Conservation (phyloP, 2,113 vertebrate species). For the Camelus dromedarius region DNA sequence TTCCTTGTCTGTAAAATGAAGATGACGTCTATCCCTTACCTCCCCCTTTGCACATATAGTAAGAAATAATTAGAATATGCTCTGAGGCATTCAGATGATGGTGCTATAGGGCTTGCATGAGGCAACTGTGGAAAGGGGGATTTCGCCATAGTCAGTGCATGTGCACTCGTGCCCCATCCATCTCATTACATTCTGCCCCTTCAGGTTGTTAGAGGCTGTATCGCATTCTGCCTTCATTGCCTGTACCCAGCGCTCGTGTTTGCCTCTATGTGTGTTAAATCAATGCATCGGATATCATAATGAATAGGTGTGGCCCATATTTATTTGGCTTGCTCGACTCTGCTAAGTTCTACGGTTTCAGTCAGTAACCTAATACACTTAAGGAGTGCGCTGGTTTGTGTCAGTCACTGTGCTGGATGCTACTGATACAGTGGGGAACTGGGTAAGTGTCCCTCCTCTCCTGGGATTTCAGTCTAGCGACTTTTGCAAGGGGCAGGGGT, state of each 20-base stretch:
- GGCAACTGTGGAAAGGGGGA: background rate
- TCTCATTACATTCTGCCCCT: background rate
- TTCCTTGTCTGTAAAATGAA: background rate
- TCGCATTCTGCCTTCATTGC: background rate
- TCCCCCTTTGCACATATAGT: background rate
- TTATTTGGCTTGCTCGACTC: background rate
- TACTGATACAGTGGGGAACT: background rate
- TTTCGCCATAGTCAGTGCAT: background rate
- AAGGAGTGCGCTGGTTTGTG: background rate
- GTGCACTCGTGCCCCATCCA: background rate
- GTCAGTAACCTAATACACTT: background rate
- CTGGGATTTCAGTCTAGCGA: conserved; percentile 18
- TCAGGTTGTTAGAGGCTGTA: background rate
- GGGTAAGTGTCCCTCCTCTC: background rate
- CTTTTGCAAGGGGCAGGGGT: background rate
- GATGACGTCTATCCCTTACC: background rate
- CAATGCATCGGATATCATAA: background rate
- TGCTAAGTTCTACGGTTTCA: background rate
- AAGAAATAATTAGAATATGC: background rate
- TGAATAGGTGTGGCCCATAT: background rate
- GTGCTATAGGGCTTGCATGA: background rate
- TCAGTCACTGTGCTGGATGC: background rate
- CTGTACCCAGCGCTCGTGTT: background rate
- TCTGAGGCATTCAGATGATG: background rate
- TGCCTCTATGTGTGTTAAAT: background rate